Evolutionary conservation across 1,140 invertebrate genomes (phyloP).

Genomic region (Diploscapter pachys): DNA sequence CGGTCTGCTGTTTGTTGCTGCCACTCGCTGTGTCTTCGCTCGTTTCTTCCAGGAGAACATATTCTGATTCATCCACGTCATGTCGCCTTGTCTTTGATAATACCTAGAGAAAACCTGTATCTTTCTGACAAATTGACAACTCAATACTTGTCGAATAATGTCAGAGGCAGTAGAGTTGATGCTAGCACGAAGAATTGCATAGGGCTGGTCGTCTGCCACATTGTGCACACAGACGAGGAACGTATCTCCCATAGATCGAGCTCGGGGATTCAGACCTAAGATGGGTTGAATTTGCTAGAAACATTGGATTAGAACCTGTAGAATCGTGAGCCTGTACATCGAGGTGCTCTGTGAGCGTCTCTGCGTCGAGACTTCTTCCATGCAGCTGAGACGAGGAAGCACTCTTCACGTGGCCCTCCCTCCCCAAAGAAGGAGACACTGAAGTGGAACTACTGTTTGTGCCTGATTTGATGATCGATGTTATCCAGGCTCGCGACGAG

Average conservation of each 20-base stretch:
- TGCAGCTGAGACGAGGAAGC: constrained; percentile 50
- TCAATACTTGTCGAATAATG: constrained; percentile 73
- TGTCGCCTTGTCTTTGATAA: constrained; percentile 78
- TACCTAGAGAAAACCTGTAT: constrained; percentile 62
- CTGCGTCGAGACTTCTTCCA: constrained; percentile 51
- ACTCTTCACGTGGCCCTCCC: constrained; percentile 31
- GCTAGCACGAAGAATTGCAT: constrained; percentile 77
- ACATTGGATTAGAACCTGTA: neutral
- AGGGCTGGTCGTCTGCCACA: constrained; percentile 86
- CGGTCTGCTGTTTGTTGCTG: constrained; percentile 8
- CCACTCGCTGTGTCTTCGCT: constrained; percentile 68
- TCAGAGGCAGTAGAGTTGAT: constrained; percentile 79
- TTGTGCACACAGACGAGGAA: constrained; percentile 90
- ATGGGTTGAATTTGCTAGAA: constrained; percentile 60
- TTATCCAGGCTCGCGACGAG: constrained; percentile 82
- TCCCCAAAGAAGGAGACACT: constrained; percentile 28
- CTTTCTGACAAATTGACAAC: neutral
- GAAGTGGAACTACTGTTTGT: constrained; percentile 33
- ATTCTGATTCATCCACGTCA: constrained; percentile 74
- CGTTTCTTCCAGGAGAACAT: constrained; percentile 78
- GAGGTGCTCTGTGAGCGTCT: constrained; percentile 45
- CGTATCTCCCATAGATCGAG: constrained; percentile 75
- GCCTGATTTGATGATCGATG: constrained; percentile 67
- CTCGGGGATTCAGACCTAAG: constrained; percentile 60
- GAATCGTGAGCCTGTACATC: constrained; percentile 23